These are phyloP conservation scores for Sebastes hubbsi DNA, from an alignment of 2,797 vertebrate genomes.

Conservation along the genomic window DNA sequence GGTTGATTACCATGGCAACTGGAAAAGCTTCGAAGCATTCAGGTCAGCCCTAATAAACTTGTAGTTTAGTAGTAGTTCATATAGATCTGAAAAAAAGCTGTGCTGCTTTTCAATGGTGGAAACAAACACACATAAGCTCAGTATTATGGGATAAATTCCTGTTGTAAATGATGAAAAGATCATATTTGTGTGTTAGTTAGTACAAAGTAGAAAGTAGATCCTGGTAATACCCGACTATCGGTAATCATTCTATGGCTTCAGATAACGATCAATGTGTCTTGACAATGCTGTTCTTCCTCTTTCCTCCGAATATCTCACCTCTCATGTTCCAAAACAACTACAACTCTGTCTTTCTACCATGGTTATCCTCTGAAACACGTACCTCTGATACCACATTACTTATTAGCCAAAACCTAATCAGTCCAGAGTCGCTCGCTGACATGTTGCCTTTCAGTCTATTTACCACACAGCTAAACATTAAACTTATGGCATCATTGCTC, in stretches of 20 bases:
- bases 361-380: not conserved
- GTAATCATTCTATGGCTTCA: not conserved
- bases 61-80: not conserved
- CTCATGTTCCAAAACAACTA: not conserved
- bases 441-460: constrained; percentile 41
- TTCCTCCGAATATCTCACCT: not conserved
- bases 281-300: not conserved
- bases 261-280: not conserved
- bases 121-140: not conserved
- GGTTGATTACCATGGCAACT: too few species aligned
- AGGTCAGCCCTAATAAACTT: too few species aligned
- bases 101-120: not conserved
- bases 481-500: constrained; percentile 56
- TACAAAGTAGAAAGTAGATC: constrained; percentile 29
- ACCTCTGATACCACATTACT: constrained; percentile 45
- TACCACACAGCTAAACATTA: constrained; percentile 72
- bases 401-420: constrained; percentile 66
- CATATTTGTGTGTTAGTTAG: not conserved
- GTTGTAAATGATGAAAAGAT: not conserved
- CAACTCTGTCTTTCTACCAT: not conserved
- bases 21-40: too few species aligned
- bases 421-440: constrained; percentile 13
- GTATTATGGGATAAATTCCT: not conserved
- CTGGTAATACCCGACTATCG: not conserved
- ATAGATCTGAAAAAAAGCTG: not conserved